Evolutionary conservation across 2,888 invertebrate genomes (phyloP), one percentile per base, ranked within the genome.

Genomic region (Schrankia costaestrigalis): DNA sequence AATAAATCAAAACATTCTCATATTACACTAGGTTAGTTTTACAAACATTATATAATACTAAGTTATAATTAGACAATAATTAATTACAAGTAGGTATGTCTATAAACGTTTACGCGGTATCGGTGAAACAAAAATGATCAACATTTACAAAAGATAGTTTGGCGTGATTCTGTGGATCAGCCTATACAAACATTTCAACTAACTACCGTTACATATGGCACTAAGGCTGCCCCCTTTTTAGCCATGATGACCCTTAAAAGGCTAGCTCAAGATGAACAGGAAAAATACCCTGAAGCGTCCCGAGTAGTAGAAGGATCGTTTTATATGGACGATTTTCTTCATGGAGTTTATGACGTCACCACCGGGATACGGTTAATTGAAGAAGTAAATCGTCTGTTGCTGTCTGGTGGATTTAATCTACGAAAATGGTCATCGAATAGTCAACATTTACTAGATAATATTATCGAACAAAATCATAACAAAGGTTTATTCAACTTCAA

Each of bases 401-500:
- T 7, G n/a, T 24, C 17, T 1, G 31, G 31, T 4, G 31, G 31
- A 1, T 31, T 31, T 13, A 19, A 12, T 6, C 11, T 31, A 3
- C 11, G 18, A 25, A 31, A 31, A n/a, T 31, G 31, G 31, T 11
- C 17, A 1, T 3, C 31, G 9, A 31, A 31, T n/a, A 0, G 9
- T 3, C 1, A 11, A 1, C 11, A 25, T 9, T 11, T 18, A 18
- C 4, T 25, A 1, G 9, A n/a, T 7, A 19, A 25, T 5, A 9
- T 13, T 1, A 25, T 7, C 9, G 2, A 1, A 8, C 3, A 7
- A n/a, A n/a, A n/a, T n/a, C n/a, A n/a, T n/a, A n/a, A n/a, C 3
- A 7, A 30, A 5, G 27, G 41, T 19, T 29, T 18, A 0, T 46
- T 39, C 21, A 23, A 31, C 4, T 50, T 48, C 19, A 44, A 42